phyloP scores from a whole-genome alignment of 2,888 invertebrate species.

The Agrilus biguttatus region DNA sequence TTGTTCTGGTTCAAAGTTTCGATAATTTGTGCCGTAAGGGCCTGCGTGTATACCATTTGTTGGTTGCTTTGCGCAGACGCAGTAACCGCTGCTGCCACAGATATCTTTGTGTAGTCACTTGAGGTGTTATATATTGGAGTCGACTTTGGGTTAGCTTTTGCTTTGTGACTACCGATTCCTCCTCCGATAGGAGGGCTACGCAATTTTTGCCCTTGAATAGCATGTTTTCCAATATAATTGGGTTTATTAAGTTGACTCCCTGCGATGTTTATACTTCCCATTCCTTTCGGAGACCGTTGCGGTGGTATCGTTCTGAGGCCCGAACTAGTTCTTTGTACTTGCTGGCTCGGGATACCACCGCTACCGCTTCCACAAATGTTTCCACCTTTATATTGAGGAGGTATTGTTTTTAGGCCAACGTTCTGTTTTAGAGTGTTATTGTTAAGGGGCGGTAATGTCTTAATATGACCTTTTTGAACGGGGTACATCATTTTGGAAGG shows the following conservation, averaged over 20 bases:
- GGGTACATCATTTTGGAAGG: constrained; percentile 19
- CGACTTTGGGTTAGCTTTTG: constrained; percentile 1
- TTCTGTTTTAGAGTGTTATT: constrained; percentile 18
- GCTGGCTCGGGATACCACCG: constrained; percentile 13
- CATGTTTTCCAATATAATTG: constrained; percentile 32
- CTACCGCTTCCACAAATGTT: constrained; percentile 10
- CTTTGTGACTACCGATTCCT: constrained; percentile 6
- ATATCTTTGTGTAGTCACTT: constrained; percentile 4
- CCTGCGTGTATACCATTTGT: constrained; percentile 41
- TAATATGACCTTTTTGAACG: constrained; percentile 25
- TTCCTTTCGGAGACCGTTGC: constrained; percentile 21
- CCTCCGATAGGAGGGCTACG: constrained; percentile 11
- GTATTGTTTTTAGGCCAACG: constrained; percentile 23
- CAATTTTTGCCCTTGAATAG: constrained; percentile 29
- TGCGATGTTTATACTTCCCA: no score
- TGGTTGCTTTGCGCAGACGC: constrained; percentile 10
- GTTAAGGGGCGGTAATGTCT: constrained; percentile 22
- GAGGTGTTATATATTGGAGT: neutral
- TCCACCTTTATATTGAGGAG: constrained; percentile 16
- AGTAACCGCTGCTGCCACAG: constrained; percentile 4
- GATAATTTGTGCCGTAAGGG: constrained; percentile 46
- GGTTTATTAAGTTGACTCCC: constrained; percentile 21
- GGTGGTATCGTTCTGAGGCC: constrained; percentile 29
- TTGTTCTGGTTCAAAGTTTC: constrained; percentile 29
- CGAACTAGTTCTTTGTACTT: constrained; percentile 22